Evolutionary conservation across 2,888 invertebrate species (phyloP), one percentile per base, ranked within the genome.

Genomic region (Pseudolycoriella hygida): DNA sequence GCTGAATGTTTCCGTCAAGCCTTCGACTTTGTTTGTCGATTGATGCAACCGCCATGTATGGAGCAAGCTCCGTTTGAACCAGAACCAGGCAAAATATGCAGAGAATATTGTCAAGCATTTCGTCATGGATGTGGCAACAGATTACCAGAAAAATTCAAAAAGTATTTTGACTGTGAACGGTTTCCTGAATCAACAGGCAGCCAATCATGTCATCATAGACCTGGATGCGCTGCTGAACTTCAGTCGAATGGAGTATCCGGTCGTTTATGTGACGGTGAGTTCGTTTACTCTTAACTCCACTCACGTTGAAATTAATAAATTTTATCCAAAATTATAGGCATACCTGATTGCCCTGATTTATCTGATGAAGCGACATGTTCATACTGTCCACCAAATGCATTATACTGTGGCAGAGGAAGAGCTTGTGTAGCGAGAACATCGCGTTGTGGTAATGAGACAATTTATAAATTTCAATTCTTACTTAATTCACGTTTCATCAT

Each of bases 1-100:
- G 86, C 86, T 1, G 89, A 90, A 63, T 92, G 92, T 60, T 89
- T 86, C 55, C 73, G 80, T 50, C 73, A 85, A 53, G 87, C 90
- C 1, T 86, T 85, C 65, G 88, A 92, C 56, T 89, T 90, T 57
- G 77, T 92, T 5, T 92, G 92, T 56, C 81, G 84, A 56, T 71
- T 87, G 49, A 66, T 90, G 40, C 90, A 90, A 60, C 89, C 90
- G 0, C 74, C 78, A 0, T 90, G 90, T 58, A 69, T 73, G 19
- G 64, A 80, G 47, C 67, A 80, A 47, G 68, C 80, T 14, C 82
- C 86, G 0, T 49, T 58, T 14, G 59, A 62, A 47, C 63, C 64
- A n/a, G 55, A 57, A 2, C 55, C 61, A 1, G 61, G 61, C 2
- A 44, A 55, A 5, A 60, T 66, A 38, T 90, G 90, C 54, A 74